Evolutionary conservation across 2,797 vertebrate species (phyloP).

Genomic region (Eupleurogrammus muticus): DNA sequence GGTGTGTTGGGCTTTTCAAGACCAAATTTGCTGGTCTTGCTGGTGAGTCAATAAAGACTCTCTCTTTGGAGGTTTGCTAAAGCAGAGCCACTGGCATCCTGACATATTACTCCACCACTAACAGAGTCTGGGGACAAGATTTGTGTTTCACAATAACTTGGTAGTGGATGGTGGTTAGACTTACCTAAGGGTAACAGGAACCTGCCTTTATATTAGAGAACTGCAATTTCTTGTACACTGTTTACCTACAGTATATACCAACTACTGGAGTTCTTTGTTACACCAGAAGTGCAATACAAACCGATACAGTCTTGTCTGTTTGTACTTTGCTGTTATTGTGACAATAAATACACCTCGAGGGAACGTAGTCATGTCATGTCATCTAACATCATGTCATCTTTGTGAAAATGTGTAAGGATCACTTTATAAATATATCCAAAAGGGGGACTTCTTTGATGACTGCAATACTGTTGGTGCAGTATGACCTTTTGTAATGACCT

Average conservation of each 20-base stretch:
- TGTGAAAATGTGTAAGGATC: neutral
- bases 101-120: slow-evolving; percentile 71
- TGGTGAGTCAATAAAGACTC: slow-evolving; percentile 67
- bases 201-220: slow-evolving; percentile 39
- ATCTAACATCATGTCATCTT: neutral
- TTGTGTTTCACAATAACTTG: slow-evolving; percentile 73
- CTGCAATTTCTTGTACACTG: slow-evolving; percentile 31
- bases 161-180: slow-evolving; percentile 46
- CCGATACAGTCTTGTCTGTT: neutral
- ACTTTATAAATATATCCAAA: neutral
- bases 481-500: neutral
- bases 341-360: neutral
- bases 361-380: neutral
- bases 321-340: neutral
- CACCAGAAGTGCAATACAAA: slow-evolving; percentile 3
- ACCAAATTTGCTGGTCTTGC: slow-evolving; percentile 50
- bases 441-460: neutral
- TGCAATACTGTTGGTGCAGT: neutral
- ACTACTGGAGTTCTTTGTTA: slow-evolving; percentile 1
- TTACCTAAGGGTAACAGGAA: slow-evolving; percentile 34
- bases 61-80: slow-evolving; percentile 64
- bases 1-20: slow-evolving; percentile 23
- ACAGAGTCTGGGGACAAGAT: slow-evolving; percentile 66
- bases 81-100: slow-evolving; percentile 60
- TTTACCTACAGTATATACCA: slow-evolving; percentile 21